Evolutionary conservation across 2,797 vertebrate genomes (phyloP).

Genomic region (Phataginus tetradactyla): DNA sequence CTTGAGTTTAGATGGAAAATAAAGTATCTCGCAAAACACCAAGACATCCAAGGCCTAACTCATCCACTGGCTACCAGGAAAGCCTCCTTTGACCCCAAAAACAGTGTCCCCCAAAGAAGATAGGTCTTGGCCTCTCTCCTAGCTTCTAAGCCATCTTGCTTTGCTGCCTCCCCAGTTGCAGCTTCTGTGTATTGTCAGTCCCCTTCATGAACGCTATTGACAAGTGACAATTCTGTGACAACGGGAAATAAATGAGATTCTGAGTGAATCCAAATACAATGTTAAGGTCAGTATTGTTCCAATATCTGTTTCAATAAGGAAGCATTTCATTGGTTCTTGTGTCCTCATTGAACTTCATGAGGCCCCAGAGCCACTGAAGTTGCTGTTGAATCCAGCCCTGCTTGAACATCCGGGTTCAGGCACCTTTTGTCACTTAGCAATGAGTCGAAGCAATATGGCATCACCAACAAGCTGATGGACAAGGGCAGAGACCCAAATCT

Average conservation of each 20-base stretch:
- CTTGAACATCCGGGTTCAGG: background rate
- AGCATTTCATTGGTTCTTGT: background rate
- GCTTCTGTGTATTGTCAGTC: background rate
- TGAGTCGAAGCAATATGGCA: background rate
- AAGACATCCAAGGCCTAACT: background rate
- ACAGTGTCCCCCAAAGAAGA: background rate
- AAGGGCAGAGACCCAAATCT: background rate
- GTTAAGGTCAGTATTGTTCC: background rate
- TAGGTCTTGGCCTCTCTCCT: background rate
- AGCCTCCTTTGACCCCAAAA: background rate
- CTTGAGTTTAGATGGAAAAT: background rate
- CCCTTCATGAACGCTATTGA: background rate
- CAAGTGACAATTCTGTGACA: background rate
- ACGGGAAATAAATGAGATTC: background rate
- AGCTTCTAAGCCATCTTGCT: background rate
- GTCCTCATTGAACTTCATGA: background rate
- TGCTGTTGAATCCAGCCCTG: background rate
- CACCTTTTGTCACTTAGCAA: background rate
- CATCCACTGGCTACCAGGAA: background rate
- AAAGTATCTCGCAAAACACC: background rate
- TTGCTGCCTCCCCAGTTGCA: background rate
- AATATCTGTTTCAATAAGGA: background rate
- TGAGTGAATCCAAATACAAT: background rate
- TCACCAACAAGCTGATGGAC: background rate
- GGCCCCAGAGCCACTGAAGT: background rate